Evolutionary conservation across 2,888 invertebrate genomes (phyloP), one percentile per base, ranked within the genome.

Genomic region (Diplazon laetatorius): DNA sequence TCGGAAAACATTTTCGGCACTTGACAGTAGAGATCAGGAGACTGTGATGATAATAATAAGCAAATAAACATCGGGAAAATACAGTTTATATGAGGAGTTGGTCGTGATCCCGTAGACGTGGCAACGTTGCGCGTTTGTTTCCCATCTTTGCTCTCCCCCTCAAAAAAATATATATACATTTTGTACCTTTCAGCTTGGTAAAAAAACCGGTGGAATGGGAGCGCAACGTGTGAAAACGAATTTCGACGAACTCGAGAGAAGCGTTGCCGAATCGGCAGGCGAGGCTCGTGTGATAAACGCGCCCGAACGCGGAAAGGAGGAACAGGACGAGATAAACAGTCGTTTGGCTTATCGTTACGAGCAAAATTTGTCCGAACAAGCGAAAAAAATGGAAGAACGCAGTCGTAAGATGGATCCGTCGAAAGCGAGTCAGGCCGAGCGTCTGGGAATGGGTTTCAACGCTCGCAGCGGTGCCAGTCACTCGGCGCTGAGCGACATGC

Each of bases 211-310:
- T 46, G 96, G 97, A 0, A 92, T 99, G 68, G 99, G 99, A 62
- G 99, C 99, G 14, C 98, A 97, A 63, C 97, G 97, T 91, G 97
- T 99, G 25, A 96, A 96, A 86, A 94, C 97, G 2, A 97, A 99
- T 92, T 99, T 99, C 91, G 97, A 96, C 16, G 98, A 98, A 88
- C 94, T 99, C 78, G 99, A 99, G 91, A 95, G 95, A 82, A 96
- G 97, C 87, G 98, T 98, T 5, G 95, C 95, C 86, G 93, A 96
- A 91, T 95, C 96, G 1, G 89, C 91, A 42, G 89, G 90, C n/a
- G 89, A 90, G 30, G 91, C 91, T 76, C 92, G 92, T 72, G 85
- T 89, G 9, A 88, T 91, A 50, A 62, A 46, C n/a, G 88, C 87
- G 0, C 89, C 89, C 4, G 84, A 91, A 60, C 92, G 92, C 55